These are phyloP conservation scores for Tyria jacobaeae DNA, from an alignment of 2,888 invertebrate species.

Conservation along the genomic window DNA sequence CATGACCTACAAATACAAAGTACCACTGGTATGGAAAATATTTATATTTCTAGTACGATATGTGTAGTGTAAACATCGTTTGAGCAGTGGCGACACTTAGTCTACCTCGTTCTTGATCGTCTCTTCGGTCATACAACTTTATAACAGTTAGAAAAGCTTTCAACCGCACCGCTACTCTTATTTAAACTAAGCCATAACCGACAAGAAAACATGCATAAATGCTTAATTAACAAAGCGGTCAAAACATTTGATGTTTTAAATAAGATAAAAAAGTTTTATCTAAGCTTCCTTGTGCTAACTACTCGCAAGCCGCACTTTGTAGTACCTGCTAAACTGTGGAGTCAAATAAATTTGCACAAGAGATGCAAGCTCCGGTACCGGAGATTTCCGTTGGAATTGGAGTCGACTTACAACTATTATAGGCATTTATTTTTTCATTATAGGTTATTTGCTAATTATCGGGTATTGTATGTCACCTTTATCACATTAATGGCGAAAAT, in stretches of 20 bases:
- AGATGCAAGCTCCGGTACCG: no score
- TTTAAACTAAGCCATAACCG: constrained; percentile 20
- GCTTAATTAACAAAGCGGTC: not conserved
- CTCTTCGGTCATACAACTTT: constrained; percentile 33
- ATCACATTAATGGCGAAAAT: no score
- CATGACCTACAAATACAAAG: constrained; percentile 34
- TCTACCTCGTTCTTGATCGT: constrained; percentile 35
- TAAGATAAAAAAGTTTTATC: not conserved
- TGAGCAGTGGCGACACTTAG: constrained; percentile 40
- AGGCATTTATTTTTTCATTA: no score
- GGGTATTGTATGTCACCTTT: no score
- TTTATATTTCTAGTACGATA: constrained; percentile 35
- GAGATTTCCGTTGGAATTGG: no score
- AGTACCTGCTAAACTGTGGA: no score
- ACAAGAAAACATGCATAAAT: constrained; percentile 31
- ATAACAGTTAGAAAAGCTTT: constrained; percentile 35
- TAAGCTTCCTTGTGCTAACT: not conserved
- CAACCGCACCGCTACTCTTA: constrained; percentile 22
- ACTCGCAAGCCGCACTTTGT: not conserved
- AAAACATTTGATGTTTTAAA: not conserved
- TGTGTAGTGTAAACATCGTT: constrained; percentile 44
- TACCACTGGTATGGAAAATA: constrained; percentile 36
- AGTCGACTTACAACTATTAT: no score
- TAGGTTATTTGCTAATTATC: no score
- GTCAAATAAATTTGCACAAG: no score